phyloP scores from a whole-genome alignment of 1,140 invertebrate species.

The Heliconius congener region DNA sequence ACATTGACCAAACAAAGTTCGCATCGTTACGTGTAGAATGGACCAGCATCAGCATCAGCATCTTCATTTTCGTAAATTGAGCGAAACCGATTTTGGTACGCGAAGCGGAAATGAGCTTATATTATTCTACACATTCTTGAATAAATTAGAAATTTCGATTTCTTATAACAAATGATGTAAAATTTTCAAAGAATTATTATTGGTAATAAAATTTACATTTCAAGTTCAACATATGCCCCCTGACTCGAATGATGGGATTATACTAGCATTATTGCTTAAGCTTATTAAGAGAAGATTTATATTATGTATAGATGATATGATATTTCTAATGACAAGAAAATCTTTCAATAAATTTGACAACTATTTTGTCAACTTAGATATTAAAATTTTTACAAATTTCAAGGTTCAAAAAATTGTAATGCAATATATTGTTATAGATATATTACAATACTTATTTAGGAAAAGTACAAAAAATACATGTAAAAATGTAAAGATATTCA shows the following conservation, averaged over 20 bases:
- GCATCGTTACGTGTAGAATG: slow-evolving; percentile 13
- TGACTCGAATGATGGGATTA: not conserved
- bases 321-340: no score
- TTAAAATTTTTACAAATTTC: no score
- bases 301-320: no score
- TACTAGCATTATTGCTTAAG: not conserved
- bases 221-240: not conserved
- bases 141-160: slow-evolving; percentile 27
- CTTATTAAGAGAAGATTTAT: no score
- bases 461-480: no score
- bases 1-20: not conserved
- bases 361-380: no score
- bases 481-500: no score
- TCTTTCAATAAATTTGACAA: no score
- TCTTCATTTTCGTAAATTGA: slow-evolving; percentile 9
- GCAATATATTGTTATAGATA: no score
- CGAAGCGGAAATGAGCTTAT: slow-evolving; percentile 22
- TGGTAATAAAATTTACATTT: slow-evolving; percentile 22
- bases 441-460: no score
- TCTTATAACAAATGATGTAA: not conserved
- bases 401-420: no score
- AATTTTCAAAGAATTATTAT: slow-evolving; percentile 12
- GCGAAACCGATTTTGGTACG: slow-evolving; percentile 9
- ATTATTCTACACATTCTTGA: slow-evolving; percentile 18
- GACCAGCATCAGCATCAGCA: not conserved